Percentiles rank a stretch among this genome's conserved stretches.
These are phyloP conservation scores for Apamea monoglypha DNA, from an alignment of 2,888 invertebrate genomes.

Conservation along the genomic window DNA sequence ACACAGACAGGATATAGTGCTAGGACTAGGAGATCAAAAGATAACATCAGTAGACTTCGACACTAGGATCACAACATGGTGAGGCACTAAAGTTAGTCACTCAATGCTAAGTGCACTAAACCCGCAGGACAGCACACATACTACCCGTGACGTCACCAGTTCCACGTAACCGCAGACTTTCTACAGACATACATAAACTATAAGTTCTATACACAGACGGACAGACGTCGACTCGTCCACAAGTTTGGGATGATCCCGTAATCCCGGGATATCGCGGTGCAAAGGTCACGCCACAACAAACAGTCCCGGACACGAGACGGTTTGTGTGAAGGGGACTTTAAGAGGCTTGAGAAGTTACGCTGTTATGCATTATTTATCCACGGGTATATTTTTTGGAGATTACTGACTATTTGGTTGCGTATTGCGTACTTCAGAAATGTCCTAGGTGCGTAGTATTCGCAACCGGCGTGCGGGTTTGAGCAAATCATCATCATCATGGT, in stretches of 20 bases:
- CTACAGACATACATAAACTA: conserved; percentile 12
- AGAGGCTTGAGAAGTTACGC: conserved; percentile 20
- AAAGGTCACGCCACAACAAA: conserved; percentile 55
- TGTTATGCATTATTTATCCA: conserved; percentile 8
- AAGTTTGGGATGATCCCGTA: conserved; percentile 51
- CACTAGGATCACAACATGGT: too few species aligned
- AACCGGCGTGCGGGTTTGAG: neutral
- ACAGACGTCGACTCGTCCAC: conserved; percentile 39
- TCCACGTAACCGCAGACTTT: conserved; percentile 7
- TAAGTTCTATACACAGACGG: conserved; percentile 1
- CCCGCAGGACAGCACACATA: too few species aligned
- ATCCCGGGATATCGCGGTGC: conserved; percentile 53
- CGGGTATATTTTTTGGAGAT: conserved; percentile 14
- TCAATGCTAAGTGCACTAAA: neutral
- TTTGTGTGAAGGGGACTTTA: conserved; percentile 23
- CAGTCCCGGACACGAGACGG: conserved; percentile 22
- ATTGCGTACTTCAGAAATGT: neutral
- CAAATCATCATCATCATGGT: neutral
- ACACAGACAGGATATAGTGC: too few species aligned
- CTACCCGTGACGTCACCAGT: neutral
- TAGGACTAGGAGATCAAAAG: too few species aligned
- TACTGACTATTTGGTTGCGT: neutral
- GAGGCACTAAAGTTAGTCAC: neutral
- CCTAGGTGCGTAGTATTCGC: neutral
- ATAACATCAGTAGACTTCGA: too few species aligned